These are phyloP conservation scores for Amblyraja radiata DNA, from an alignment of 2,797 vertebrate species.

Conservation along the genomic window DNA sequence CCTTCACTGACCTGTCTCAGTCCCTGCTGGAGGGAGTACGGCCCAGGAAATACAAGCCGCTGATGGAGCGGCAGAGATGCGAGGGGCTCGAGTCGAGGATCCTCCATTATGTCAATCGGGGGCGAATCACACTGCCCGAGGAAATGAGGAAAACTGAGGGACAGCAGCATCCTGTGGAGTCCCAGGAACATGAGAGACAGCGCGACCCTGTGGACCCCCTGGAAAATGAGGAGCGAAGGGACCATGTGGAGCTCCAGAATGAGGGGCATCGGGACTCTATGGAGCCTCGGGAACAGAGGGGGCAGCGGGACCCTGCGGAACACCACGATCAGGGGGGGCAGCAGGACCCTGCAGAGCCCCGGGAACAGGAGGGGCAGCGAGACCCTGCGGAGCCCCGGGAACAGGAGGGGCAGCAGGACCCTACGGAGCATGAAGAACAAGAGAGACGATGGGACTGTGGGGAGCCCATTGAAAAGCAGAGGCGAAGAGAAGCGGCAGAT, in stretches of 20 bases:
- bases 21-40: conserved; percentile 75
- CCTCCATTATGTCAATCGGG: conserved; percentile 77
- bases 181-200: conserved; percentile 52
- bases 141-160: background rate
- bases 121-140: conserved; percentile 53
- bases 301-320: conserved; percentile 45
- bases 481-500: no score
- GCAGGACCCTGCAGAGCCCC: conserved; percentile 40
- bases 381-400: conserved; percentile 46
- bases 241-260: conserved; percentile 44
- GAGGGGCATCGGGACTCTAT: conserved; percentile 28
- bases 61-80: conserved; percentile 78
- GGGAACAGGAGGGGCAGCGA: conserved; percentile 49
- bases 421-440: conserved; percentile 12
- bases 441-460: conserved; percentile 46
- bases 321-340: conserved; percentile 43
- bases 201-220: conserved; percentile 40
- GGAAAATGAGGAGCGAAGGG: conserved; percentile 50
- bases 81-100: conserved; percentile 85
- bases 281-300: background rate
- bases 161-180: background rate
- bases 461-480: background rate
- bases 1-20: conserved; percentile 47
- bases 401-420: conserved; percentile 13
- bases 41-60: conserved; percentile 70